Base-by-base conservation (phyloP, 2,113 vertebrate species). In the Perca fluviatilis region DNA sequence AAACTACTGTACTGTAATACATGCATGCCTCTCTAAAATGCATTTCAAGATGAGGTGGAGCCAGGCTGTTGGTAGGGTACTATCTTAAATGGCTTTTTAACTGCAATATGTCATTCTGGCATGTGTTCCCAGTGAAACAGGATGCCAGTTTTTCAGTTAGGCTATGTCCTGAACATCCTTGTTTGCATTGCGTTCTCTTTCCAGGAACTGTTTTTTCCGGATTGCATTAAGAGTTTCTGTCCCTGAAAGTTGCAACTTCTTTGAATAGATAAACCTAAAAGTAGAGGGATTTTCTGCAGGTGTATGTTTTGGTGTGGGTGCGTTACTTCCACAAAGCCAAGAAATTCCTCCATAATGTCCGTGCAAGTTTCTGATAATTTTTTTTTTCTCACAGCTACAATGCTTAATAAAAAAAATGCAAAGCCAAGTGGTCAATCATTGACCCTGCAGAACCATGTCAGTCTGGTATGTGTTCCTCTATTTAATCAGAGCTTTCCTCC, bases 181-280 rank as follows among this genome's bases (percentile, higher is more conserved):
- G 30, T 68, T 53, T 70, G 21, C 21, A 71, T 21, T 33, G 30
- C 6, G 5, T 77, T 71, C 25, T 2, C 47, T 75, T 71, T 74
- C 0, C 50, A 69, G 73, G 23, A 91, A 87, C 88, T 36, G 85
- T 80, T 91, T 88, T 86, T 81, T 83, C 85, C 23, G 33, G 86
- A 60, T 43, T 18, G 51, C 1, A 5, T 43, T 46, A 18, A 68
- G 61, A 30, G n/a, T 68, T 16, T 77, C 36, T 77, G 40, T 73
- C 56, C 49, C 18, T 63, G 16, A 43, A 7, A 21, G 47, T 75
- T 82, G 50, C 23, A 51, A 51, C 80, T 77, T 88, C 53, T 80
- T 72, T 81, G 56, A 79, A 46, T 25, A 57, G 19, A 72, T 65
- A 57, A 70, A 70, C 13, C 7, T 4, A 11, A 51, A 72, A 51